Conservation (phyloP, 2,888 invertebrate genomes). For the Nebria salina region DNA sequence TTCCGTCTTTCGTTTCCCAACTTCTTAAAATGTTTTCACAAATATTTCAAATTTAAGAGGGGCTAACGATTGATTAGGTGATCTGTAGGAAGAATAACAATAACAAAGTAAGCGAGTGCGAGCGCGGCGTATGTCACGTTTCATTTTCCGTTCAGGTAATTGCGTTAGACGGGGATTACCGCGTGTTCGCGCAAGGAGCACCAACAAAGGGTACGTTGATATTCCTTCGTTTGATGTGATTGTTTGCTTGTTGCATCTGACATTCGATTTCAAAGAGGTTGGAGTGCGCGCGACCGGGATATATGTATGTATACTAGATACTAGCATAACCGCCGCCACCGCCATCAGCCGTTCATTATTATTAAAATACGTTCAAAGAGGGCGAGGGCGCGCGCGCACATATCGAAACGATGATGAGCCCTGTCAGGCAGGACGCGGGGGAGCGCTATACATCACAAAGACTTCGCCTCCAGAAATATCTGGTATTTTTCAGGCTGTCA, state of each 20-base stretch:
- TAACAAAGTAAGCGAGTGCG: slow-evolving; percentile 49
- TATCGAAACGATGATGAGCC: slow-evolving; percentile 64
- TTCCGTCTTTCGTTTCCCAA: slow-evolving; percentile 49
- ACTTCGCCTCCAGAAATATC: slow-evolving; percentile 58
- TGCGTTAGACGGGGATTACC: slow-evolving; percentile 42
- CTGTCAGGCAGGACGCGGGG: slow-evolving; percentile 54
- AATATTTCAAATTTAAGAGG: not conserved
- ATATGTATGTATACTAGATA: too few species aligned
- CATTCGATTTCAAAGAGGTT: slow-evolving; percentile 54
- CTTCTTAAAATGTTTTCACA: slow-evolving; percentile 48
- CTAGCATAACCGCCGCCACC: slow-evolving; percentile 5
- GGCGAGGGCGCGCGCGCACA: slow-evolving; percentile 53
- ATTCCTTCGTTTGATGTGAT: slow-evolving; percentile 52
- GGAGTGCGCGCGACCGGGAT: slow-evolving; percentile 59
- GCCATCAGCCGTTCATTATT: slow-evolving; percentile 51
- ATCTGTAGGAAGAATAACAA: slow-evolving; percentile 19
- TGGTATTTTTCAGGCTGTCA: slow-evolving; percentile 62
- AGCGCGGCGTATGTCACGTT: slow-evolving; percentile 3
- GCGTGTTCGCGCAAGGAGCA: slow-evolving; percentile 26
- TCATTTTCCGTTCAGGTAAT: slow-evolving; percentile 38
- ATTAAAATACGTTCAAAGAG: slow-evolving; percentile 60
- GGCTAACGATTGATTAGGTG: too few species aligned
- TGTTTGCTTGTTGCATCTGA: slow-evolving; percentile 52
- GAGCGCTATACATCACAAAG: slow-evolving; percentile 56
- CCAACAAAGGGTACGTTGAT: slow-evolving; percentile 21